Evolutionary conservation across 2,888 invertebrate species (phyloP), one percentile per base, ranked within the genome.

Genomic region (Thymelicus acteon): DNA sequence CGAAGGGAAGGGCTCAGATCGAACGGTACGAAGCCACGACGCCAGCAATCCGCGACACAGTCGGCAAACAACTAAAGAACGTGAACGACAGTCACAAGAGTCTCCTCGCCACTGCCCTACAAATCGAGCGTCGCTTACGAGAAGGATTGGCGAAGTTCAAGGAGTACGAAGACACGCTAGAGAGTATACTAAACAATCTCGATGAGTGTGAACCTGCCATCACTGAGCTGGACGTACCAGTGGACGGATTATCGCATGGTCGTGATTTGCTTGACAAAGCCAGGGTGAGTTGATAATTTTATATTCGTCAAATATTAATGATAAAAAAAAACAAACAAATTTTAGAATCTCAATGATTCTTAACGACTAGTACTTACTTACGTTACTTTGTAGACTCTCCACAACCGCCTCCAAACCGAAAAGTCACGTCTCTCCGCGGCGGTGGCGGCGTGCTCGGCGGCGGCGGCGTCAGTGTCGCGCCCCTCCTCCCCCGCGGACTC

Each of bases 51-150:
- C 95, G 96, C 65, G 95, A 96, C 6, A 96, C 96, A 0, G 97
- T 98, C 48, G 97, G 97, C 62, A 96, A 96, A 49, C 98, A 99
- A 85, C 86, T 98, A 65, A 96, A 96, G 81, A 98, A 98, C 83
- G 97, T 99, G 0, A 97, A 98, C 80, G 98, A 98, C 68, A 98
- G 98, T 84, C 98, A 99, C 84, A 96, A 97, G 83, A 98, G 98
- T 0, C 91, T 99, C 8, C 89, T 98, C 52, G 96, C 97, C 72
- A 98, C 98, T 0, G 98, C 98, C 0, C 87, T 97, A 60, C 98
- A 99, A 88, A 99, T 99, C 73, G 97, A 97, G 85, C 96, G 97
- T 77, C 96, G 98, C 49, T 92, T 99, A 47, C 94, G 96, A 47
- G 98, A 99, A 82, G 98, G 98, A 0, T 89, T 98, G 73, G 96